Percentiles rank a stretch among this genome's conserved stretches.
Conservation (phyloP, 2,113 vertebrate species). For the Scartelaos histophorus region DNA sequence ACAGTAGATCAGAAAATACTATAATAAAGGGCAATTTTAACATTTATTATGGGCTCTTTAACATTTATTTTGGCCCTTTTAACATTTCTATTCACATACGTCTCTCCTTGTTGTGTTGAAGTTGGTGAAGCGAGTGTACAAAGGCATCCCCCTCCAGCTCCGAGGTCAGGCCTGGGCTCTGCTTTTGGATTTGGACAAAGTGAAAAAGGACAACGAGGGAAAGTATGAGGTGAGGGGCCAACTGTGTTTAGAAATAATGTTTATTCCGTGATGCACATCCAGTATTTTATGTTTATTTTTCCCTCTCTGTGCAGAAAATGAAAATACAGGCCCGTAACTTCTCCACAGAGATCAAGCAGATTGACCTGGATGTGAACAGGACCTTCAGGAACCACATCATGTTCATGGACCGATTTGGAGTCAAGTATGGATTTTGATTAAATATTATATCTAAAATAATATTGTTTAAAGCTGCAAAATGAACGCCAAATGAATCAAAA, state of each 20-base stretch:
- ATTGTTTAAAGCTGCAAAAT: no score
- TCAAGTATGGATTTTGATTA: conserved; percentile 80
- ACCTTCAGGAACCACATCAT: conserved; percentile 95
- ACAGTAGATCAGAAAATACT: no score
- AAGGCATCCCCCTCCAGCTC: conserved; percentile 90
- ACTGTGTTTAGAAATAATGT: background rate
- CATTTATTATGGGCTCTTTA: background rate
- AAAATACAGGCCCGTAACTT: conserved; percentile 84
- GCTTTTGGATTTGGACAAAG: conserved; percentile 83
- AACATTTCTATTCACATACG: background rate
- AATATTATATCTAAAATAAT: background rate
- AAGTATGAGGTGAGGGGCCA: conserved; percentile 83
- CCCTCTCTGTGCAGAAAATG: conserved; percentile 81
- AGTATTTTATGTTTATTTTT: background rate
- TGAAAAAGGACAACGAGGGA: conserved; percentile 83
- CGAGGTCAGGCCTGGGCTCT: conserved; percentile 89
- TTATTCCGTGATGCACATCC: background rate
- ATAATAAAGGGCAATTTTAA: background rate
- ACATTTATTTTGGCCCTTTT: background rate
- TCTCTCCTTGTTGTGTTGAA: conserved; percentile 58
- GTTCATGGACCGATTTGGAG: conserved; percentile 91
- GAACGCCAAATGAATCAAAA: no score
- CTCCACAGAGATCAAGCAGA: conserved; percentile 91
- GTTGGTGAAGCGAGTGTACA: conserved; percentile 90
- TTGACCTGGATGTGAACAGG: conserved; percentile 90